phyloP scores from a whole-genome alignment of 1,140 invertebrate genomes.

The Cydia strobilella region DNA sequence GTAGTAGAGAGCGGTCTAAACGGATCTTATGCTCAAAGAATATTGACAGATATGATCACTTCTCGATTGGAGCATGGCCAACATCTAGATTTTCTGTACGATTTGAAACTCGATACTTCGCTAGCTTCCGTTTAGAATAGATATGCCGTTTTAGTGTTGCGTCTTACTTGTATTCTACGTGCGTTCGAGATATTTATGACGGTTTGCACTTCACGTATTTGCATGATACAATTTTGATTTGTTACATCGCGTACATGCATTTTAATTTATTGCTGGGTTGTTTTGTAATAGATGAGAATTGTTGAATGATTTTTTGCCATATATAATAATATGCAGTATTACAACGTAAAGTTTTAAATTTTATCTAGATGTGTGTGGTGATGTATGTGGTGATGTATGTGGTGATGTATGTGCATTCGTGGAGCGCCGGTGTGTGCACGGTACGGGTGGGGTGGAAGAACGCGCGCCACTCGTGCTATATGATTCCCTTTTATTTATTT shows the following conservation, averaged over 20 bases:
- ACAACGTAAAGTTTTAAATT: slow-evolving; percentile 17
- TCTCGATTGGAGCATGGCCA: slow-evolving; percentile 74
- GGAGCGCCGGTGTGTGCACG: neutral
- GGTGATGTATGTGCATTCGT: slow-evolving; percentile 24
- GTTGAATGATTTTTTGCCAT: slow-evolving; percentile 16
- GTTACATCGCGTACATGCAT: slow-evolving; percentile 31
- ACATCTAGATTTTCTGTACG: slow-evolving; percentile 74
- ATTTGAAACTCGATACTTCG: slow-evolving; percentile 76
- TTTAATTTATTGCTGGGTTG: slow-evolving; percentile 25
- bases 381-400: no score
- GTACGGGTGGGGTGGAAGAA: slow-evolving; percentile 37
- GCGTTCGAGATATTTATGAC: slow-evolving; percentile 67
- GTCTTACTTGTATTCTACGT: slow-evolving; percentile 66
- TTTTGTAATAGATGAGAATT: slow-evolving; percentile 28
- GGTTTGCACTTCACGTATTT: slow-evolving; percentile 48
- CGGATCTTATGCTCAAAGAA: slow-evolving; percentile 68
- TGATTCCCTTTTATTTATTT: slow-evolving; percentile 77
- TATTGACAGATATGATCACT: slow-evolving; percentile 79
- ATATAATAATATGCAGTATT: slow-evolving; percentile 13
- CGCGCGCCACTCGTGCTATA: slow-evolving; percentile 46
- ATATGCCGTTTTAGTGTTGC: slow-evolving; percentile 72
- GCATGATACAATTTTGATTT: slow-evolving; percentile 42
- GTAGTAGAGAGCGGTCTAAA: slow-evolving; percentile 58
- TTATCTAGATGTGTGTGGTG: slow-evolving; percentile 13
- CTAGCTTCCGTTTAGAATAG: slow-evolving; percentile 74